These are phyloP conservation scores for Apodemus agrarius DNA, from an alignment of 2,797 vertebrate genomes.

Conservation along the genomic window DNA sequence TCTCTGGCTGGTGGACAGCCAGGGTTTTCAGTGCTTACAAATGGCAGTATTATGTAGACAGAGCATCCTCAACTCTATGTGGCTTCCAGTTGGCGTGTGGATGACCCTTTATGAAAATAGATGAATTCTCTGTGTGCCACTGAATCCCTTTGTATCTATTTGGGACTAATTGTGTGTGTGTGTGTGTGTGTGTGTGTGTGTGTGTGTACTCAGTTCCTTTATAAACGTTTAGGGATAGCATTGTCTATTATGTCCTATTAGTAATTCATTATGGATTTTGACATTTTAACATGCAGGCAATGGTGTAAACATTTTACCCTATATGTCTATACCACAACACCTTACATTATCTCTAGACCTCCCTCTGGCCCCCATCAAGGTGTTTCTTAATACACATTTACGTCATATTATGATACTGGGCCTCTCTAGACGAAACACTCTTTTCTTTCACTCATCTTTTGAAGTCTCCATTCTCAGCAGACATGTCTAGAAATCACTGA, in stretches of 20 bases:
- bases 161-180: neutral
- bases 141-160: neutral
- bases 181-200: neutral
- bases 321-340: neutral
- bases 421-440: neutral
- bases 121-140: neutral
- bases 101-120: neutral
- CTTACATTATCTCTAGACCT: neutral
- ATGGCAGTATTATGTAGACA: neutral
- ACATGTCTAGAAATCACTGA: neutral
- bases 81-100: neutral
- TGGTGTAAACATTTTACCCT: neutral
- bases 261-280: constrained; percentile 22
- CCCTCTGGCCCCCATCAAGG: neutral
- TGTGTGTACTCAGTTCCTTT: neutral
- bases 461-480: neutral
- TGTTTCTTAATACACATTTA: neutral
- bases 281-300: constrained; percentile 49
- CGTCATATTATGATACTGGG: neutral
- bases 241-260: neutral
- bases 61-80: neutral
- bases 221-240: constrained; percentile 28
- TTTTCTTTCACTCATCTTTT: neutral
- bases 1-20: neutral
- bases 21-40: neutral